phyloP scores from a whole-genome alignment of 2,113 vertebrate species.

The Anoura caudifer region DNA sequence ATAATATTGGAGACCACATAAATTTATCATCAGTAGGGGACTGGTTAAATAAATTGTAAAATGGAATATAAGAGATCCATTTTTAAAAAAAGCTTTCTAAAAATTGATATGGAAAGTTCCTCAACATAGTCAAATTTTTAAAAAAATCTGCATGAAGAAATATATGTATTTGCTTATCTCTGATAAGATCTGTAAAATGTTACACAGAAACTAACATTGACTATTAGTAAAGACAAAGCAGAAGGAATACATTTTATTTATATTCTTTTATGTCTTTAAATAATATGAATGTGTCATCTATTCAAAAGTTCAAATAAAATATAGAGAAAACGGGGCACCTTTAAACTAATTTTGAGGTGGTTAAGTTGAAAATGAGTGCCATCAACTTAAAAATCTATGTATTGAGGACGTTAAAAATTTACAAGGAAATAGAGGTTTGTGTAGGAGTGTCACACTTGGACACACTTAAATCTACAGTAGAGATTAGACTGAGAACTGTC shows the following conservation, averaged over 20 bases:
- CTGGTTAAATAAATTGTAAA: neutral
- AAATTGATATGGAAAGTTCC: neutral
- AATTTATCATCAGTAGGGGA: neutral
- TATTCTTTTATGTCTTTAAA: neutral
- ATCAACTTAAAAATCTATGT: neutral
- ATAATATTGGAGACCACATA: neutral
- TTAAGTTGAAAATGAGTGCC: neutral
- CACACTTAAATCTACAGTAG: neutral
- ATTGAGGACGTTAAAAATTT: neutral
- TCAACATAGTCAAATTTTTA: neutral
- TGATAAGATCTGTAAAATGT: neutral
- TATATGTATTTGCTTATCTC: neutral
- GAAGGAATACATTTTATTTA: neutral
- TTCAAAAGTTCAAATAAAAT: neutral
- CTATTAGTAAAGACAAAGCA: neutral
- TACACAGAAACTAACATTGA: neutral
- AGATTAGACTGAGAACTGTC: neutral
- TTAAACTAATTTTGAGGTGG: neutral
- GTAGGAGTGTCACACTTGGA: neutral
- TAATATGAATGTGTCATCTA: neutral
- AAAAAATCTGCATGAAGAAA: neutral
- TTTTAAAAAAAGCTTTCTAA: neutral
- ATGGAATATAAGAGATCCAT: neutral
- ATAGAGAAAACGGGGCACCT: neutral
- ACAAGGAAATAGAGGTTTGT: neutral